A percentile compares a stretch with the other conserved stretches of the same genome.
Conservation (phyloP, 2,797 vertebrate genomes). For the Alca torda region DNA sequence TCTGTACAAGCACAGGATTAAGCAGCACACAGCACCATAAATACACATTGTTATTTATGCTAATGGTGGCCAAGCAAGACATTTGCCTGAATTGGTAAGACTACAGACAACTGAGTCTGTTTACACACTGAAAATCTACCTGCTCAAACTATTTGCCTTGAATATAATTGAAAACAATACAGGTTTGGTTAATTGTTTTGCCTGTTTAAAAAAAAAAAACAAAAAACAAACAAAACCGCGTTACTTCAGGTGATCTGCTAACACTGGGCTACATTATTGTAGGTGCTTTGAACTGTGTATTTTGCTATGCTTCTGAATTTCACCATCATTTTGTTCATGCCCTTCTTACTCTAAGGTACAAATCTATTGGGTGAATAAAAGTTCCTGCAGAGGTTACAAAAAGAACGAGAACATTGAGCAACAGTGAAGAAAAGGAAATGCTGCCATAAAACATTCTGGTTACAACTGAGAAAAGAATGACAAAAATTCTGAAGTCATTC, state of each 20-base stretch:
- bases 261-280: neutral
- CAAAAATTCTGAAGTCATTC: constrained; percentile 13
- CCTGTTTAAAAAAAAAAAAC: neutral
- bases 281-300: neutral
- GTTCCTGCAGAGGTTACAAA: neutral
- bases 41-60: neutral
- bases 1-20: neutral
- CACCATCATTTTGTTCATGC: neutral
- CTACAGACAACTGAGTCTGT: neutral
- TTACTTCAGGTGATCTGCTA: neutral
- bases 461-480: constrained; percentile 5
- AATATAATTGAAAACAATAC: neutral
- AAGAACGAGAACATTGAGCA: neutral
- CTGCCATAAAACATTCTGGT: neutral
- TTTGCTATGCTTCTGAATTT: neutral
- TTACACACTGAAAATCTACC: neutral
- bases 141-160: neutral
- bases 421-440: neutral
- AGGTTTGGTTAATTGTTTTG: neutral
- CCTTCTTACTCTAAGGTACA: neutral
- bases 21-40: neutral
- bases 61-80: neutral
- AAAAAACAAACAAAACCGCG: neutral
- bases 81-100: neutral
- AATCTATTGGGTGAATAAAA: neutral